Percentiles rank a stretch among this genome's conserved stretches.
Conservation (phyloP, 2,113 vertebrate species). For the Enhydra lutris region DNA sequence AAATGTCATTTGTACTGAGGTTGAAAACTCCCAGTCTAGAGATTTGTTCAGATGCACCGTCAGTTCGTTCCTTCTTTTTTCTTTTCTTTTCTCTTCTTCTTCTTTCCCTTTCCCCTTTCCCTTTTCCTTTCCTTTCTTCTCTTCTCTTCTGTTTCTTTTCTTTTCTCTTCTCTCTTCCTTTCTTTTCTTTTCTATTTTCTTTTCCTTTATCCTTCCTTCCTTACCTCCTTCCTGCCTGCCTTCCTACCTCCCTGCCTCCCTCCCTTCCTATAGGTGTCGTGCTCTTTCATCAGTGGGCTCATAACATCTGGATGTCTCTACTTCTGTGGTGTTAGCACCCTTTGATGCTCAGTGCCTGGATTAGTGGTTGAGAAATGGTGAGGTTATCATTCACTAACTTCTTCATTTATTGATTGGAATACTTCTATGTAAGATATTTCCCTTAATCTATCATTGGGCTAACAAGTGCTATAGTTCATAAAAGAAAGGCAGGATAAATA, state of each 20-base stretch:
- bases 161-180: not conserved
- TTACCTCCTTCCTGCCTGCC: not conserved
- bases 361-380: not conserved
- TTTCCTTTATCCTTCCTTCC: not conserved
- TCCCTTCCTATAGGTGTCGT: not conserved
- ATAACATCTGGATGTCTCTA: not conserved
- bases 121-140: no score
- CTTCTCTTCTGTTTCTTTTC: no score
- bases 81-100: not conserved
- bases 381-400: constrained; percentile 17
- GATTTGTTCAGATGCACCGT: not conserved
- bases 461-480: not conserved
- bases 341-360: constrained; percentile 28
- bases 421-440: not conserved
- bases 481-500: not conserved
- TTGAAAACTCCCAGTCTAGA: not conserved
- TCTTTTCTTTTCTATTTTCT: not conserved
- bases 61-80: not conserved
- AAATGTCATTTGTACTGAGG: not conserved
- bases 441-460: not conserved
- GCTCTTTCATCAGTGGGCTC: not conserved
- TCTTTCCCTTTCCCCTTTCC: not conserved
- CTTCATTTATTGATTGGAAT: constrained; percentile 41
- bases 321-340: constrained; percentile 26
- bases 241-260: not conserved